Evolutionary conservation across 2,888 invertebrate species (phyloP).

Genomic region (Thymelicus lineola): DNA sequence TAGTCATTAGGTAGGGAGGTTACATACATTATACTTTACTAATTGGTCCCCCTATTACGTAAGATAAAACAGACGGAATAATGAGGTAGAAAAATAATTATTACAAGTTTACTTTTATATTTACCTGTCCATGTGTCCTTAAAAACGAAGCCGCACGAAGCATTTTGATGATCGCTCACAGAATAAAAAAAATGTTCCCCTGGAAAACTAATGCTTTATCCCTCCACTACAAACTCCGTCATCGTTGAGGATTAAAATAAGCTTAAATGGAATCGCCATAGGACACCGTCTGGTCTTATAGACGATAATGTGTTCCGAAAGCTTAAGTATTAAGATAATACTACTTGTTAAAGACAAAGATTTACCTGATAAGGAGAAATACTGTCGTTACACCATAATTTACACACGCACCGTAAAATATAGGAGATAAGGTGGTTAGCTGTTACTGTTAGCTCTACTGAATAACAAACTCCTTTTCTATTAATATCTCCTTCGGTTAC

Average conservation of each 20-base stretch:
- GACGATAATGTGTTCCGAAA: conserved; percentile 55
- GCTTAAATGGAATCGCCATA: conserved; percentile 46
- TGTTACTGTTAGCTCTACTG: conserved; percentile 49
- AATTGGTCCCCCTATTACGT: too few species aligned
- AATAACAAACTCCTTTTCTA: conserved; percentile 33
- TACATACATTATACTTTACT: too few species aligned
- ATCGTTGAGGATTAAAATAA: conserved; percentile 44
- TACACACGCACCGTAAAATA: conserved; percentile 64
- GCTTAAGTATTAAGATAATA: conserved; percentile 67
- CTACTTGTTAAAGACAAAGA: conserved; percentile 65
- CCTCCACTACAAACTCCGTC: neutral
- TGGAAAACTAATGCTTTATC: neutral
- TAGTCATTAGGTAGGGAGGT: too few species aligned
- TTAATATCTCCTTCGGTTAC: conserved; percentile 23
- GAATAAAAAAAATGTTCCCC: neutral
- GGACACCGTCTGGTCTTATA: conserved; percentile 62
- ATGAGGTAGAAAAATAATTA: too few species aligned
- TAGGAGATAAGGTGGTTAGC: conserved; percentile 61
- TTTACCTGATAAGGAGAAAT: conserved; percentile 67
- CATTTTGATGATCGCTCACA: conserved; percentile 55
- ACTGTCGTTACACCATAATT: conserved; percentile 63
- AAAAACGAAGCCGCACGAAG: conserved; percentile 77
- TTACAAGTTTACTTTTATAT: neutral
- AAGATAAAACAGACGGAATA: too few species aligned
- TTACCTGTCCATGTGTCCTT: conserved; percentile 72